Evolutionary conservation across 2,113 vertebrate genomes (phyloP), one percentile per base, ranked within the genome.

Genomic region (Callipepla squamata): DNA sequence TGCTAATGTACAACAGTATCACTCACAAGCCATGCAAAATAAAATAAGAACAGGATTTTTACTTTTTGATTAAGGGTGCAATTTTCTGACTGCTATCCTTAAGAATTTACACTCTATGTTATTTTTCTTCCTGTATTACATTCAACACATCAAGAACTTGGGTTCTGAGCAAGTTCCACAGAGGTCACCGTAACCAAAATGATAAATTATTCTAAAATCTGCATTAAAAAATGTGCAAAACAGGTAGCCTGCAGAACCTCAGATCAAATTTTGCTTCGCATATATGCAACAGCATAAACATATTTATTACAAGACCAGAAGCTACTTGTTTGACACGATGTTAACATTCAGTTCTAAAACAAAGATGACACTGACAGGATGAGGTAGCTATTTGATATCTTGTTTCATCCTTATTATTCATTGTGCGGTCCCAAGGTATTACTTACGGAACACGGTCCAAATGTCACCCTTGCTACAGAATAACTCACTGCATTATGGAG

Each of bases 401-500:
- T 92, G 90, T 65, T 89, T 86, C 88, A 80, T 74, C 38, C 76
- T 85, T 75, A 80, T 94, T 89, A 89, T 66, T 91, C 84, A 77
- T 45, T 0, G 0, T 45, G 58, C 69, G 78, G 87, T 93, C 78
- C 50, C 84, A 69, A 80, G 84, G 32, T 70, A 81, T 44, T 91
- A 89, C 79, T 89, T 94, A 87, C 1, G 50, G 87, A 92, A 93
- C 58, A 80, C 42, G 59, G 89, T 83, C 55, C 84, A 92, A 94
- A 96, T 80, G 67, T 92, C 79, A 91, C 15, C 42, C 59, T 91
- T 66, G 7, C 17, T 70, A 67, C 22, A 89, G 75, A 94, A 59
- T 77, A 93, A 91, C 74, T 87, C 55, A 87, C 76, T 93, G 23
- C 59, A 62, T 67, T n/a, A 87, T 23, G 78, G 84, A 67, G 32